phyloP scores from a whole-genome alignment of 2,113 vertebrate genomes.

The Regulus satrapa region DNA sequence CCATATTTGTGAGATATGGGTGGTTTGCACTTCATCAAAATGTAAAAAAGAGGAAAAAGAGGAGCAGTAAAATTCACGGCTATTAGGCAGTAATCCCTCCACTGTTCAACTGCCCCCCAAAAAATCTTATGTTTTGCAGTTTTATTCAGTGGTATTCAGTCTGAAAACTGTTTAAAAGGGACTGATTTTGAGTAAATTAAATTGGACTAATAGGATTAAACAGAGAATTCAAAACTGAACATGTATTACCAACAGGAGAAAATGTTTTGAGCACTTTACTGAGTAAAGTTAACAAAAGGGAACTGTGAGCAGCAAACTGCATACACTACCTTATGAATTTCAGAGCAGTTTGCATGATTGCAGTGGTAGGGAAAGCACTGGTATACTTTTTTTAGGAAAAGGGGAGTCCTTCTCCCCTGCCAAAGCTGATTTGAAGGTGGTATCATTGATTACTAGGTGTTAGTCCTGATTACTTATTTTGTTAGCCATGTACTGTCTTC shows the following conservation, averaged over 20 bases:
- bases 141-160: background rate
- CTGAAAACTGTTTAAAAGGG: background rate
- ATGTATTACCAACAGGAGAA: background rate
- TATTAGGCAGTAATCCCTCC: background rate
- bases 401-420: background rate
- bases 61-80: background rate
- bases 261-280: background rate
- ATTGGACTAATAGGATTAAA: background rate
- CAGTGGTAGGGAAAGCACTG: background rate
- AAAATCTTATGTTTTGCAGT: background rate
- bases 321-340: background rate
- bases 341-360: background rate
- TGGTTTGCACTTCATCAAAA: background rate
- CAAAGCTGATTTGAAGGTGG: background rate
- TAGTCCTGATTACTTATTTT: background rate
- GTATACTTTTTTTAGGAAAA: accelerated
- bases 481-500: background rate
- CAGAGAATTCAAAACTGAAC: background rate
- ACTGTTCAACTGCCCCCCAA: background rate
- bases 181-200: background rate
- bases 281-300: background rate
- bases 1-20: background rate
- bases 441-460: background rate
- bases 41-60: background rate
- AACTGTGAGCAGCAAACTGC: background rate